phyloP scores from a whole-genome alignment of 1,140 invertebrate genomes.

The Dinothrombium tinctorium region DNA sequence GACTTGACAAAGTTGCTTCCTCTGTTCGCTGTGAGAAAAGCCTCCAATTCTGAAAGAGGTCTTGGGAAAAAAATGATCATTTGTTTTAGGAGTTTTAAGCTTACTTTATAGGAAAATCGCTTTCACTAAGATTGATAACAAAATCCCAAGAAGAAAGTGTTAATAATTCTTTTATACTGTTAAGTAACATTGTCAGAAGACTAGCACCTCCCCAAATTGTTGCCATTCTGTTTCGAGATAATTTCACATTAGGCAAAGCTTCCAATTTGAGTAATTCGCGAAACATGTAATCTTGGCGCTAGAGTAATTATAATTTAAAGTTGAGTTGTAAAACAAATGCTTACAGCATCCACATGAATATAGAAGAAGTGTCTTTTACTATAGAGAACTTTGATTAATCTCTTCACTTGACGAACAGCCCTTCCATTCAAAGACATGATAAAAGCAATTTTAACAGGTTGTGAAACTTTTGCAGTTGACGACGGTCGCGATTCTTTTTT shows the following conservation, averaged over 20 bases:
- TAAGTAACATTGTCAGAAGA: conserved; percentile 62
- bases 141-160: conserved; percentile 66
- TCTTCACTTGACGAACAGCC: conserved; percentile 67
- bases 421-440: conserved; percentile 84
- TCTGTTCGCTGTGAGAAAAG: conserved; percentile 60
- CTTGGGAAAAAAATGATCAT: conserved; percentile 20
- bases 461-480: conserved; percentile 16
- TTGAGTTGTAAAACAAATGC: conserved; percentile 15
- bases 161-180: conserved; percentile 50
- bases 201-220: conserved; percentile 98
- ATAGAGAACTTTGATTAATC: conserved; percentile 72
- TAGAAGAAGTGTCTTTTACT: conserved; percentile 75
- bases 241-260: conserved; percentile 46
- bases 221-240: conserved; percentile 50
- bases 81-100: conserved; percentile 12
- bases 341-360: conserved; percentile 91
- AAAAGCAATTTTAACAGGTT: conserved; percentile 61
- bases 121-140: conserved; percentile 92
- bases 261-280: conserved; percentile 47
- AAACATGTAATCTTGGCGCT: conserved; percentile 85
- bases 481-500: not conserved
- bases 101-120: conserved; percentile 83
- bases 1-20: conserved; percentile 84
- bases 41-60: conserved; percentile 44
- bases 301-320: conserved; percentile 20